Evolutionary conservation across 2,113 vertebrate genomes (phyloP), one percentile per base, ranked within the genome.

Genomic region (Brachypteracias leptosomus): DNA sequence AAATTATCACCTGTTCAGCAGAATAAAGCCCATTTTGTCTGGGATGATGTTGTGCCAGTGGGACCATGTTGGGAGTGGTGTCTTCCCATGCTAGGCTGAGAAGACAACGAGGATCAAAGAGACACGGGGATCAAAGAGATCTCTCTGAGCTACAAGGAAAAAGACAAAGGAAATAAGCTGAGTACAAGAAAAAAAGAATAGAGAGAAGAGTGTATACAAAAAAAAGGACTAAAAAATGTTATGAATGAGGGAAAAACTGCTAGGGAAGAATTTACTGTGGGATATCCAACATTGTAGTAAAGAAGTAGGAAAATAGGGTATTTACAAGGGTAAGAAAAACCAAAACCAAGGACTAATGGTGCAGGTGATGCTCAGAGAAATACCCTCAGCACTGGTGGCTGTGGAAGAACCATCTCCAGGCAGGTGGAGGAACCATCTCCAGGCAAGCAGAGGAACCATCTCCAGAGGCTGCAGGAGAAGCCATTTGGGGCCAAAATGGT

Each of bases 331-430:
- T n/a, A n/a, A n/a, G 52, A 62, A 28, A 62, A 46, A 46, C 42
- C 68, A 52, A 46, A 51, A 1, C 26, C 28, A 29, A 51, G 26
- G 40, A 12, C 28, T 31, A 13, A 9, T 3, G 3, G 33, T n/a
- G n/a, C 1, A 1, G 61, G 3, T 19, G 42, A 31, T 0, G 5
- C 4, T 4, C 24, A 5, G 12, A 59, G n/a, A 57, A 51, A 44
- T 8, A 11, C 42, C 28, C 28, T 19, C 28, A 44, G 35, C 70
- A 25, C 44, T 2, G 0, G 12, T 2, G 22, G 13, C 63, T 29
- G 6, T 1, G 2, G 49, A 31, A 42, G 51, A 47, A 46, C 25
- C 17, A 28, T 21, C 58, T 42, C 42, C 31, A 11, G 81, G 44
- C 72, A 68, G n/a, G 68, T 1, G 1, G 49, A 31, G 49, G 51